Evolutionary conservation across 1,140 invertebrate genomes (phyloP), one percentile per base, ranked within the genome.

Genomic region (Pseudomyrmex sp.): DNA sequence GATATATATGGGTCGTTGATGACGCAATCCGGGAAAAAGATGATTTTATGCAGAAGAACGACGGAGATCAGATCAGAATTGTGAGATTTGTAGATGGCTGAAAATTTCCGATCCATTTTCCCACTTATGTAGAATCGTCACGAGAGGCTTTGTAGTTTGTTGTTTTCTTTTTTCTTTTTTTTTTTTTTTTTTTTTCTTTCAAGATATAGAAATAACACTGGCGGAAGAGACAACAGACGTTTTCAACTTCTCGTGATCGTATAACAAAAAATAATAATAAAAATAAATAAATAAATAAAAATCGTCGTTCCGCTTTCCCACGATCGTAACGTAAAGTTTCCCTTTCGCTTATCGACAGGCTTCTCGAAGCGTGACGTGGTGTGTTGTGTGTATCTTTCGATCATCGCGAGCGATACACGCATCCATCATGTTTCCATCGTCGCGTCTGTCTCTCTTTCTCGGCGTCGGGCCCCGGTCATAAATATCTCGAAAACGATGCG

Each of bases 341-440:
- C 63, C 48, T 75, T 35, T 76, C 1, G 26, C n/a, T 44, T 13
- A 61, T 59, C 66, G 44, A 80, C 58, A 69, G n/a, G 20, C 7
- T 80, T 20, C 12, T 13, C 44, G 20, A 70, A 80, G 44, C 44
- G 20, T 58, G 44, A 59, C 46, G 52, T 58, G 58, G 18, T 70
- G 69, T 26, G 26, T 26, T 26, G 58, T 79, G 68, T 58, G 69
- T 56, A 13, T 56, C 48, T 61, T 15, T 35, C 15, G 20, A 79
- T 70, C 54, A 23, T 62, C 54, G 48, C 52, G 35, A 56, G 23
- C 48, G 54, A 70, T 80, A 50, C 66, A 26, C 66, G 35, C 0
- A 80, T 80, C 54, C 66, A 80, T 80, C 76, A 80, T 15, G 15
- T 46, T 70, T 65, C 72, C 61, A 65, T 76, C 61, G 63, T 76